Evolutionary conservation across 2,113 vertebrate species (phyloP).

Genomic region (Onychostoma macrolepis): DNA sequence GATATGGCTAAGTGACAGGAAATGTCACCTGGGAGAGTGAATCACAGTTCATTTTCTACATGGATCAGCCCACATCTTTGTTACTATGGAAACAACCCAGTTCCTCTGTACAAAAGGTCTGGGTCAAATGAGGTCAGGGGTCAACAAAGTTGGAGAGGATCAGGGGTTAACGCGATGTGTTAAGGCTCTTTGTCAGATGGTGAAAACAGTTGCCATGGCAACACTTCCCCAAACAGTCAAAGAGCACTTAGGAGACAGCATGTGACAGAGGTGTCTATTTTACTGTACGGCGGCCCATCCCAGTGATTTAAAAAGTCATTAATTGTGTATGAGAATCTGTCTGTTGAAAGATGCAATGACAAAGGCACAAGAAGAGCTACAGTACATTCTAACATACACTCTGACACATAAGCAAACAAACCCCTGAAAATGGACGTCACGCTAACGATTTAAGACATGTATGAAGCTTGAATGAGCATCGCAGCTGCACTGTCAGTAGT

Average conservation of each 20-base stretch:
- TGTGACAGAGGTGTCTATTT: neutral
- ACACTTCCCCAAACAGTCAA: constrained; percentile 16
- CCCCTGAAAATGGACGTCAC: neutral
- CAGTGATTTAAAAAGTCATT: constrained; percentile 25
- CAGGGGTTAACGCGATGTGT: neutral
- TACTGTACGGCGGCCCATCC: neutral
- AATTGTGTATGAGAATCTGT: constrained; percentile 28
- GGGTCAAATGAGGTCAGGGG: constrained; percentile 24
- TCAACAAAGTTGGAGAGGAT: constrained; percentile 27
- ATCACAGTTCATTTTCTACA: constrained; percentile 29
- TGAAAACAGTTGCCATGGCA: constrained; percentile 2
- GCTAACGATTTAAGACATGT: constrained; percentile 21
- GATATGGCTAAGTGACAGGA: constrained; percentile 9
- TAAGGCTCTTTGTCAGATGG: neutral
- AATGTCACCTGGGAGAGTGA: constrained; percentile 41
- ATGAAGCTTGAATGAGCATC: constrained; percentile 45
- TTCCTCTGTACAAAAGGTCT: neutral
- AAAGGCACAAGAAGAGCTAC: neutral
- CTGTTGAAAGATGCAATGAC: constrained; percentile 19
- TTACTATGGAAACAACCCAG: constrained; percentile 36
- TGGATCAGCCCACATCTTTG: constrained; percentile 7
- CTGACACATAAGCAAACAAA: constrained; percentile 17
- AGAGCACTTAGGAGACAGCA: neutral
- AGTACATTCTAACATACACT: neutral
- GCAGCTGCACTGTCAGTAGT: neutral